phyloP scores from a whole-genome alignment of 2,888 invertebrate species.

The Celastrina argiolus region DNA sequence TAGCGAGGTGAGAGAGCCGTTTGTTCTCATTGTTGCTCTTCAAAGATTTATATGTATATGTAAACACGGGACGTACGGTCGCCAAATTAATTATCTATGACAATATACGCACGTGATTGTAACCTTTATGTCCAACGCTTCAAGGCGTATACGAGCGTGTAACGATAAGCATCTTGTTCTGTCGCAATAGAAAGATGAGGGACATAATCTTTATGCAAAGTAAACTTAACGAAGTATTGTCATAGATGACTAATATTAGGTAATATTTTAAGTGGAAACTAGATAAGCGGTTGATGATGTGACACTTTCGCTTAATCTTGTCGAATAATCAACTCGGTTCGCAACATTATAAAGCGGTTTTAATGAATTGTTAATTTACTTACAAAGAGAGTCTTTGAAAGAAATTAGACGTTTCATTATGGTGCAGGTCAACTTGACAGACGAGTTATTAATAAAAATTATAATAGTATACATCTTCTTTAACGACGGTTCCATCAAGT shows the following conservation, averaged over 20 bases:
- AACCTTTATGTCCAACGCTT: background rate
- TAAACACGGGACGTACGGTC: conserved; percentile 52
- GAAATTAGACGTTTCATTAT: conserved; percentile 1
- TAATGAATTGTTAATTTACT: conserved; percentile 13
- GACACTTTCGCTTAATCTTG: conserved; percentile 37
- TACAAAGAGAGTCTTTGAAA: background rate
- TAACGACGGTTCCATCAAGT: background rate
- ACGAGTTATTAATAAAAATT: background rate
- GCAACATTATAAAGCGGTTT: conserved; percentile 7
- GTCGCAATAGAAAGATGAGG: conserved; percentile 35
- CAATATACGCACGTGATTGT: conserved; percentile 25
- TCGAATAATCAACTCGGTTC: conserved; percentile 19
- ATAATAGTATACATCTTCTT: background rate
- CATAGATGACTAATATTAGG: conserved; percentile 46
- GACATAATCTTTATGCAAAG: conserved; percentile 47
- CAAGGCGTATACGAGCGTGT: conserved; percentile 24
- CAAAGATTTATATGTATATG: conserved; percentile 66
- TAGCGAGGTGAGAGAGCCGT: conserved; percentile 56
- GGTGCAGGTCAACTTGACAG: background rate
- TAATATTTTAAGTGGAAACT: conserved; percentile 47
- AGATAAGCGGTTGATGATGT: conserved; percentile 48
- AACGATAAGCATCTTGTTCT: conserved; percentile 18
- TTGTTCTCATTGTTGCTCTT: conserved; percentile 55
- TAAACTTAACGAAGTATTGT: conserved; percentile 69
- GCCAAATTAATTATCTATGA: conserved; percentile 22